Evolutionary conservation across 2,113 vertebrate genomes (phyloP), one percentile per base, ranked within the genome.

Genomic region (Vireo altiloquus): DNA sequence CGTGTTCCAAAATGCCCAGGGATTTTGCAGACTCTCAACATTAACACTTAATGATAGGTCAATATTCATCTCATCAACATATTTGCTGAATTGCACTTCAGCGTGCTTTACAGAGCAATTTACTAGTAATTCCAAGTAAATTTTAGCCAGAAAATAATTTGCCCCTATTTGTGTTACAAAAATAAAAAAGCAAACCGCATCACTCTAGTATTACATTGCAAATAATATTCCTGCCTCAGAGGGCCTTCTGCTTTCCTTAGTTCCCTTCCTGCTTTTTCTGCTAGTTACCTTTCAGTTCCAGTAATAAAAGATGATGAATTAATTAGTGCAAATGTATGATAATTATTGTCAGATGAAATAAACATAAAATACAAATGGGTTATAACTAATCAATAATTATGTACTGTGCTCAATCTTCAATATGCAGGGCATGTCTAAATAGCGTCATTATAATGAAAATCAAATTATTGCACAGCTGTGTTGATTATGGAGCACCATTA

Each of bases 351-450:
- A 91, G 49, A 89, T 81, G 75, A 97, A 96, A 92, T 82, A 93
- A 96, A 95, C 61, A 82, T 94, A 97, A 96, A 92, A 52, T 87
- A 96, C 86, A 95, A 97, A 93, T 97, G 91, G 88, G 70, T 97
- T 97, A 87, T 96, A 97, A 86, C 83, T 97, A 96, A 97, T 97
- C 93, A 95, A 97, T 98, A 97, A 93, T 97, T 96, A 95, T 90
- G 91, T 95, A 82, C 82, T 96, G 31, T 88, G 54, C 69, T 96
- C 76, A 81, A 64, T 94, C 87, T 96, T 97, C 94, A 94, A 59
- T 89, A 94, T 96, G 82, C 80, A 85, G 86, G 70, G 56, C 83
- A 94, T 89, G 89, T 90, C 84, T 95, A 96, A 97, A 89, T 95
- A 91, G 87, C 5, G 1, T 93, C 82, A 96, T 97, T 96, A 94